Evolutionary conservation across 2,888 invertebrate genomes (phyloP).

Genomic region (Campopleginae sp.): DNA sequence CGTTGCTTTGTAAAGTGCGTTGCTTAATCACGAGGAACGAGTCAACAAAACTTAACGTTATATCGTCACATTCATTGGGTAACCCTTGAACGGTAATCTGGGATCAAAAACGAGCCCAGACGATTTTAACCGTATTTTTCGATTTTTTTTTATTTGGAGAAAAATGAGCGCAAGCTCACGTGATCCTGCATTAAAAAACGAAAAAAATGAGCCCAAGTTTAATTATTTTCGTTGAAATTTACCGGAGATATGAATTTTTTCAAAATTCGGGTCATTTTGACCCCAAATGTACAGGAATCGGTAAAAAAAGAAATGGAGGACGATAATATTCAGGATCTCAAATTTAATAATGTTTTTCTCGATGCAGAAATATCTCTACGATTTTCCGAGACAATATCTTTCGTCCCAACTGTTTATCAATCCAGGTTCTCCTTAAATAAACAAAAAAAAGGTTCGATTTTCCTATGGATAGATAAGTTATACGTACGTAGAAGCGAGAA

Average conservation of each 20-base stretch:
- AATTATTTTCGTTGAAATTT: too few species aligned
- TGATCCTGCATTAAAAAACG: too few species aligned
- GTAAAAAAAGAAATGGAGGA: too few species aligned
- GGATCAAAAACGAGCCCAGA: too few species aligned
- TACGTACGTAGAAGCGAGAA: neutral
- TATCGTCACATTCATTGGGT: neutral
- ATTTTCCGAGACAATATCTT: conserved; percentile 14
- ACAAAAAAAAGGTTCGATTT: neutral
- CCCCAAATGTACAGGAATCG: too few species aligned
- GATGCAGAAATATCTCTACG: conserved; percentile 19
- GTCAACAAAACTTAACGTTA: neutral
- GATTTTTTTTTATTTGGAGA: too few species aligned
- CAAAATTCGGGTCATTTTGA: too few species aligned
- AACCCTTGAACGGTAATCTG: too few species aligned
- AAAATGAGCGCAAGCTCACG: too few species aligned
- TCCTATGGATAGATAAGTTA: conserved; percentile 21
- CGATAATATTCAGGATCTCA: neutral
- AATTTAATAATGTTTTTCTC: neutral
- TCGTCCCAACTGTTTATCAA: conserved; percentile 12
- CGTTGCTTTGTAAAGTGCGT: neutral
- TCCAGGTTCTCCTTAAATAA: conserved; percentile 15
- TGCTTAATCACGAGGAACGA: neutral
- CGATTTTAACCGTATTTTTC: too few species aligned
- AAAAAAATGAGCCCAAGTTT: too few species aligned
- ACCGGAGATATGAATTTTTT: too few species aligned